Conservation (phyloP, 2,888 invertebrate genomes). For the Ametastegia equiseti region DNA sequence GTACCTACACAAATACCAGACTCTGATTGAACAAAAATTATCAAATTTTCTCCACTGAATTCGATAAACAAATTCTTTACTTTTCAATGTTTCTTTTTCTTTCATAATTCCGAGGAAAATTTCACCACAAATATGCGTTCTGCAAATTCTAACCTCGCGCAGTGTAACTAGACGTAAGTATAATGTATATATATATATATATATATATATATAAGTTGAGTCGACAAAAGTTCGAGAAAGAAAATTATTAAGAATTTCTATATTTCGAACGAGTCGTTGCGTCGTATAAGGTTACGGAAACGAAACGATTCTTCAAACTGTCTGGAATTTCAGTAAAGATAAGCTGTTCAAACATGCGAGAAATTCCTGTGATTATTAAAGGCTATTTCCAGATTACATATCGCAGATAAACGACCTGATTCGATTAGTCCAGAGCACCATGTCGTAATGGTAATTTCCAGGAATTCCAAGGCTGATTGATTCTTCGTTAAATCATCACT, state of each 20-base stretch:
- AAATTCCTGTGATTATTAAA: slow-evolving; percentile 3
- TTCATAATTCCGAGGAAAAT: neutral
- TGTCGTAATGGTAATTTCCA: neutral
- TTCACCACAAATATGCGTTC: neutral
- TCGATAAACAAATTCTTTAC: neutral
- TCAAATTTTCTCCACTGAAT: too few relatives aligned
- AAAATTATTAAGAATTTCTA: too few relatives aligned
- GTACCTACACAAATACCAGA: neutral
- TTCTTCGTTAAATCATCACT: neutral
- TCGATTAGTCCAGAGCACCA: neutral
- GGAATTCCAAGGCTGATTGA: neutral
- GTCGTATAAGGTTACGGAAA: neutral
- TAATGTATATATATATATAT: neutral
- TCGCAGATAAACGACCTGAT: neutral
- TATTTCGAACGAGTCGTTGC: neutral
- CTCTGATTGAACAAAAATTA: too few relatives aligned
- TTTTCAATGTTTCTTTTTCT: neutral
- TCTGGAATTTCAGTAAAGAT: neutral
- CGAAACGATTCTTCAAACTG: neutral
- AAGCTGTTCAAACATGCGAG: neutral
- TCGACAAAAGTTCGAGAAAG: neutral
- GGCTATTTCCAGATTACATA: neutral
- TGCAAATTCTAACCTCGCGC: too few relatives aligned
- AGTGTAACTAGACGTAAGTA: neutral
- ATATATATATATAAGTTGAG: neutral